Evolutionary conservation across 2,888 invertebrate species (phyloP).

Genomic region (Metacarcinus magister): DNA sequence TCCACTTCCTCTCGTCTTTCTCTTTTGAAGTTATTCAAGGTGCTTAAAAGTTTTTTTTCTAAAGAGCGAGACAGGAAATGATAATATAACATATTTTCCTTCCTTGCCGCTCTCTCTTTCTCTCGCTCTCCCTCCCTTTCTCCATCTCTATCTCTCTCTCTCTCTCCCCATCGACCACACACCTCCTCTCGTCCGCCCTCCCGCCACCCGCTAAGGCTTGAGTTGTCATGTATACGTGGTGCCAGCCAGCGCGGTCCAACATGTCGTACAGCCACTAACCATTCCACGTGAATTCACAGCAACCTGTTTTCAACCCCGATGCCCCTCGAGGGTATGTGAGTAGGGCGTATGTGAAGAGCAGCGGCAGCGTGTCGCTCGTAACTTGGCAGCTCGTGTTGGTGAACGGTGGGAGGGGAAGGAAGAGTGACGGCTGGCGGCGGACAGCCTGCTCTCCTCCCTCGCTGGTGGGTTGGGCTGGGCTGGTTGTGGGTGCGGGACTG

Average conservation of each 20-base stretch:
- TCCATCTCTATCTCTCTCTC: neutral
- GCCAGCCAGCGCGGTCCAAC: constrained; percentile 58
- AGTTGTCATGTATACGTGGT: constrained; percentile 65
- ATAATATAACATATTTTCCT: neutral
- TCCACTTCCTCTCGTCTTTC: neutral
- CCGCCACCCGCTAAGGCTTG: constrained; percentile 19
- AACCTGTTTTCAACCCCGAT: constrained; percentile 31
- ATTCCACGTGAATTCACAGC: constrained; percentile 19
- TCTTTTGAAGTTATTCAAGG: neutral
- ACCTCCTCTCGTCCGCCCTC: neutral
- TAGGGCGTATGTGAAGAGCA: neutral
- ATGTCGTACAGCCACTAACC: constrained; percentile 56
- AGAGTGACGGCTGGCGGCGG: neutral
- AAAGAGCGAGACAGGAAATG: neutral
- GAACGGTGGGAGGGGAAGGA: neutral
- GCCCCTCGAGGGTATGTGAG: constrained; percentile 27
- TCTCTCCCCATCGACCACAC: constrained; percentile 54
- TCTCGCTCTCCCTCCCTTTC: neutral
- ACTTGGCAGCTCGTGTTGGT: neutral
- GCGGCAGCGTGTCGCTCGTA: neutral
- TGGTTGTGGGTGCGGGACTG: neutral
- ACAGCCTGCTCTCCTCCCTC: neutral
- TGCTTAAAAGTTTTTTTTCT: neutral
- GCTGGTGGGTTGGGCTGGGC: neutral
- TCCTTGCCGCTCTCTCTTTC: neutral